Percentiles rank a stretch among this genome's conserved stretches.
Evolutionary conservation across 2,113 vertebrate species (phyloP).

Genomic region (Genyomyrus donnyi): DNA sequence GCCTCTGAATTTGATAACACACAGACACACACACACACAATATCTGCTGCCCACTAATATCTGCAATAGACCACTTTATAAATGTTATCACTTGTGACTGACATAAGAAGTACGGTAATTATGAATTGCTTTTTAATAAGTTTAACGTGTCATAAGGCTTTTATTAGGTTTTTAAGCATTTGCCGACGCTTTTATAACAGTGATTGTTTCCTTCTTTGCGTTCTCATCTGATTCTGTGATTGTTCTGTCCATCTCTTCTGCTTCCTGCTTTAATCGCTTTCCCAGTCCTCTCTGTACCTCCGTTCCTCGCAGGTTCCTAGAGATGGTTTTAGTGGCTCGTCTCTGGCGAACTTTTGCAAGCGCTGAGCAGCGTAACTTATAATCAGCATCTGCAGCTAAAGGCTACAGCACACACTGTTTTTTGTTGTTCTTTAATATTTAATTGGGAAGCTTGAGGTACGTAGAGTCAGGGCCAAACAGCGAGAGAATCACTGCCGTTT

Average conservation of each 20-base stretch:
- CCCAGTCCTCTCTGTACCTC: background rate
- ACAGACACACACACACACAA: background rate
- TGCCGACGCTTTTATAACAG: background rate
- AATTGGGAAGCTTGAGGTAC: background rate
- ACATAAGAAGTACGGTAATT: background rate
- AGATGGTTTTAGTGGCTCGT: conserved; percentile 17
- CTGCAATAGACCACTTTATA: background rate
- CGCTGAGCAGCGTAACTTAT: background rate
- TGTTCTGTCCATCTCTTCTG: conserved; percentile 24
- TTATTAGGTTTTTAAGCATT: background rate
- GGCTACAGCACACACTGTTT: background rate
- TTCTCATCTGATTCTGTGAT: background rate
- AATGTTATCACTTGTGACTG: too few relatives aligned
- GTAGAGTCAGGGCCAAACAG: background rate
- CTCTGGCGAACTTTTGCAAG: conserved; percentile 9
- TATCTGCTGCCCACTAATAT: background rate
- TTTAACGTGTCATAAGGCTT: background rate
- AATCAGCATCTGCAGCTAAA: background rate
- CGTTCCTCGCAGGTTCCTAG: conserved; percentile 31
- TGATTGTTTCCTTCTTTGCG: background rate
- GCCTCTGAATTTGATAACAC: background rate
- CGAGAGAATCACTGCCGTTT: background rate
- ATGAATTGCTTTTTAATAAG: background rate
- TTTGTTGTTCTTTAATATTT: background rate
- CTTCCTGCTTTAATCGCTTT: background rate